phyloP scores from a whole-genome alignment of 2,113 vertebrate species.

The Brachionichthys hirsutus region DNA sequence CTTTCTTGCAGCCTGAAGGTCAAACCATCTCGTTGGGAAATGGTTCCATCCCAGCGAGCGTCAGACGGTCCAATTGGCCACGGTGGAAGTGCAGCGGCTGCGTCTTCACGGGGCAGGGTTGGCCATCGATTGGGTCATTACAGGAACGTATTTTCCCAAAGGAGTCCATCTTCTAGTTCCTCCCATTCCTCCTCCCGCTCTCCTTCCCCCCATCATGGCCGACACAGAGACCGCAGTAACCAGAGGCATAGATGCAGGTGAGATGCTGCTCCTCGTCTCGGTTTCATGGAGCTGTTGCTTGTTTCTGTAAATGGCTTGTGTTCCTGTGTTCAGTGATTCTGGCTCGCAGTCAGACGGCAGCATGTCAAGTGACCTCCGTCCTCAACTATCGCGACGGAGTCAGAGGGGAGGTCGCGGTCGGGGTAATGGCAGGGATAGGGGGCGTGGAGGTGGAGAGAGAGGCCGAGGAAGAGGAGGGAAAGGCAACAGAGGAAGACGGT shows the following conservation, averaged over 20 bases:
- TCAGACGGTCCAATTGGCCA: constrained; percentile 63
- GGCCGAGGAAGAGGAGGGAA: constrained; percentile 79
- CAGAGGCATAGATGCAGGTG: constrained; percentile 74
- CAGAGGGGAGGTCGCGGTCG: constrained; percentile 76
- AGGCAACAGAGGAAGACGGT: constrained; percentile 77
- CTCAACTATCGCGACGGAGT: constrained; percentile 70
- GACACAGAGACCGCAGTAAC: constrained; percentile 78
- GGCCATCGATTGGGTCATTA: constrained; percentile 84
- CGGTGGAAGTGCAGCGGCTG: constrained; percentile 64
- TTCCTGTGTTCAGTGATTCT: constrained; percentile 68
- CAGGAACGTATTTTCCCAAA: constrained; percentile 89
- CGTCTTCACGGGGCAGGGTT: constrained; percentile 63
- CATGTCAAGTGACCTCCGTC: constrained; percentile 77
- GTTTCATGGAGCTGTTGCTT: neutral
- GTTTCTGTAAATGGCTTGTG: neutral
- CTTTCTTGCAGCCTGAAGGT: constrained; percentile 66
- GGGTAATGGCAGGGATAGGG: constrained; percentile 74
- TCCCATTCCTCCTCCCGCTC: constrained; percentile 85
- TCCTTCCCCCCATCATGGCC: constrained; percentile 82
- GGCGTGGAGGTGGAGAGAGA: constrained; percentile 70
- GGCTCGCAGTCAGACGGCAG: constrained; percentile 81
- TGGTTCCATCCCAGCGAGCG: constrained; percentile 72
- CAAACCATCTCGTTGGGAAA: constrained; percentile 87
- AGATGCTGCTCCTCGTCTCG: neutral
- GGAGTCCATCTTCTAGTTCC: constrained; percentile 87